Conservation (phyloP, 2,888 invertebrate species). For the Pecten maximus region DNA sequence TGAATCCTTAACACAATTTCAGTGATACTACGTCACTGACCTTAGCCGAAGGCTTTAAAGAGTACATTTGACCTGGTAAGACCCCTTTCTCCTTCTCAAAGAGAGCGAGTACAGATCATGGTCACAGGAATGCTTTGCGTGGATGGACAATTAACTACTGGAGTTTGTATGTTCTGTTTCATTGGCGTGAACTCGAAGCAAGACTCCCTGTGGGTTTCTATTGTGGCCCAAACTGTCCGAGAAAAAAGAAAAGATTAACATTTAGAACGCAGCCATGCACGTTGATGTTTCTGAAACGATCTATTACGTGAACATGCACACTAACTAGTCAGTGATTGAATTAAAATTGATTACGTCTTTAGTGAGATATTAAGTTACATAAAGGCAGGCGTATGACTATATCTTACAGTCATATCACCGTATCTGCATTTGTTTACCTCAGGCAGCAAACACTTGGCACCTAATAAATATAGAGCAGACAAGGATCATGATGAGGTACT, state of each 20-base stretch:
- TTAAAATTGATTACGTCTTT: background rate
- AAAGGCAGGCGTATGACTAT: background rate
- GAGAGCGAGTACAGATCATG: background rate
- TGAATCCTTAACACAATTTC: background rate
- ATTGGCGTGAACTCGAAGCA: background rate
- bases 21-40: background rate
- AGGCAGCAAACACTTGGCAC: background rate
- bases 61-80: constrained; percentile 22
- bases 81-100: constrained; percentile 13
- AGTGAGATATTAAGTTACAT: background rate
- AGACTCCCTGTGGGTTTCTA: background rate
- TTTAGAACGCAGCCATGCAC: background rate
- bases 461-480: background rate
- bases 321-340: background rate
- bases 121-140: constrained; percentile 29
- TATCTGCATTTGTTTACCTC: background rate
- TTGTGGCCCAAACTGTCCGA: background rate
- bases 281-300: too few species aligned
- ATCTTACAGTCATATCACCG: background rate
- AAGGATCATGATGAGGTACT: background rate
- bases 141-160: constrained; percentile 24
- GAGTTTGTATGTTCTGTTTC: constrained; percentile 1
- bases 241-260: background rate
- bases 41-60: background rate
- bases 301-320: too few species aligned